Conservation (phyloP, 2,113 vertebrate genomes). For the Proterorhinus semilunaris region DNA sequence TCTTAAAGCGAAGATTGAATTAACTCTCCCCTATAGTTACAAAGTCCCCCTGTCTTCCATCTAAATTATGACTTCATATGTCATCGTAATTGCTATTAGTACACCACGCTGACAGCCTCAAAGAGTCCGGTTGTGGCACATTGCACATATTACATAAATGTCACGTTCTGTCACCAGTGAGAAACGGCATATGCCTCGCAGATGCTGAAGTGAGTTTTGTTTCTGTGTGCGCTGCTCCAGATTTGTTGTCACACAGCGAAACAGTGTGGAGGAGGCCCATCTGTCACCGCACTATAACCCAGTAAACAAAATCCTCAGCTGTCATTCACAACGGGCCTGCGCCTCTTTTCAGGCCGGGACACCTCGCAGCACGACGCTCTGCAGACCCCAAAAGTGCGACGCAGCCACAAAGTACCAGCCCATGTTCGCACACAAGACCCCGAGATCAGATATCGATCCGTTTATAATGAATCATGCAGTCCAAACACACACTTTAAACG, state of each 20-base stretch:
- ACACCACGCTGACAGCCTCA: background rate
- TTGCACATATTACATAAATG: background rate
- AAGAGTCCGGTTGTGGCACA: background rate
- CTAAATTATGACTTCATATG: too few relatives aligned
- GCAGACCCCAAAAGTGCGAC: background rate
- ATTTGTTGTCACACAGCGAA: conserved; percentile 55
- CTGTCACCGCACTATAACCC: conserved; percentile 51
- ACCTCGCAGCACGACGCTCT: conserved; percentile 12
- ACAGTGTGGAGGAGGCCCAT: conserved; percentile 64
- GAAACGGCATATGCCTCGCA: background rate
- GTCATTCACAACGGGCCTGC: conserved; percentile 56
- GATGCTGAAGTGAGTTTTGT: conserved; percentile 38
- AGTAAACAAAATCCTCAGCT: conserved; percentile 61
- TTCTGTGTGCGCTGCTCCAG: conserved; percentile 32
- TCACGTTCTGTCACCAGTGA: background rate
- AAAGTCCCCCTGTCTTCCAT: too few relatives aligned
- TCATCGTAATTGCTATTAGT: too few relatives aligned
- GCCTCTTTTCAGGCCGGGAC: conserved; percentile 13
- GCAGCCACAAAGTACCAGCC: background rate
- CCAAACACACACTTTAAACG: conserved; percentile 20
- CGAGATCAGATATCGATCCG: conserved; percentile 39
- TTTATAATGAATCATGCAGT: conserved; percentile 31
- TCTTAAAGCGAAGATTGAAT: too few relatives aligned
- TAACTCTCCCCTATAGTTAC: too few relatives aligned
- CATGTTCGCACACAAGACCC: background rate